Percentiles rank a stretch among this genome's conserved stretches.
These are phyloP conservation scores for Scomber japonicus DNA, from an alignment of 2,113 vertebrate species.

Conservation along the genomic window DNA sequence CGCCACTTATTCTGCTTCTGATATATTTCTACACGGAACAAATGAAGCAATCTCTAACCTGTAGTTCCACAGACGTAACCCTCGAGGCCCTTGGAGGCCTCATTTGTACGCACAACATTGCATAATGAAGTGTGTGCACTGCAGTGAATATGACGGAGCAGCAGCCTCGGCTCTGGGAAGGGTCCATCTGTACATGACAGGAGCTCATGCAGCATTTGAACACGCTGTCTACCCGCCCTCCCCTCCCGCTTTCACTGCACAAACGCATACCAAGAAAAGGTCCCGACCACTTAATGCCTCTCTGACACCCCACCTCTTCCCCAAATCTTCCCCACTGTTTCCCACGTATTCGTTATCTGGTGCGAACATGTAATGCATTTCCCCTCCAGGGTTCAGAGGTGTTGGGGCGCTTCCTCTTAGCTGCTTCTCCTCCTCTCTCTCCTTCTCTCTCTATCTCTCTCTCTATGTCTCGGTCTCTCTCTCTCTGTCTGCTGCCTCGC, in stretches of 20 bases:
- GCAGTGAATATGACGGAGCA: constrained; percentile 45
- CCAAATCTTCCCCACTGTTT: constrained; percentile 6
- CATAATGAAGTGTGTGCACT: constrained; percentile 56
- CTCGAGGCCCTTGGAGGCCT: constrained; percentile 34
- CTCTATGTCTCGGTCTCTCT: background rate
- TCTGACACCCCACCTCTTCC: constrained; percentile 20
- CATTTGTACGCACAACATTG: constrained; percentile 50
- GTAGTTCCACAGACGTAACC: constrained; percentile 26
- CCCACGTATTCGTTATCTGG: constrained; percentile 60
- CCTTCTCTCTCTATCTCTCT: background rate
- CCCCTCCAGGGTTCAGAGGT: constrained; percentile 58
- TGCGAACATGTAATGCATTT: constrained; percentile 68
- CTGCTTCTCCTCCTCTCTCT: background rate
- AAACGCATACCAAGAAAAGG: constrained; percentile 56
- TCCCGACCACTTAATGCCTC: constrained; percentile 42
- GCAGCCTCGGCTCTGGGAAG: constrained; percentile 57
- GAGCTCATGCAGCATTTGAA: constrained; percentile 56
- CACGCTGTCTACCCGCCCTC: background rate
- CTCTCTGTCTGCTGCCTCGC: background rate
- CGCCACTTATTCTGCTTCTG: background rate
- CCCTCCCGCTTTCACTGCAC: background rate
- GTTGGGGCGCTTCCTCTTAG: constrained; percentile 38
- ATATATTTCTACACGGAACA: background rate
- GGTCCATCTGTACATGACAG: constrained; percentile 65
- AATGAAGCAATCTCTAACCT: constrained; percentile 30